phyloP scores from a whole-genome alignment of 30 jellyfish, hydroid and myxozoan species.

The Aurelia coerulea region DNA sequence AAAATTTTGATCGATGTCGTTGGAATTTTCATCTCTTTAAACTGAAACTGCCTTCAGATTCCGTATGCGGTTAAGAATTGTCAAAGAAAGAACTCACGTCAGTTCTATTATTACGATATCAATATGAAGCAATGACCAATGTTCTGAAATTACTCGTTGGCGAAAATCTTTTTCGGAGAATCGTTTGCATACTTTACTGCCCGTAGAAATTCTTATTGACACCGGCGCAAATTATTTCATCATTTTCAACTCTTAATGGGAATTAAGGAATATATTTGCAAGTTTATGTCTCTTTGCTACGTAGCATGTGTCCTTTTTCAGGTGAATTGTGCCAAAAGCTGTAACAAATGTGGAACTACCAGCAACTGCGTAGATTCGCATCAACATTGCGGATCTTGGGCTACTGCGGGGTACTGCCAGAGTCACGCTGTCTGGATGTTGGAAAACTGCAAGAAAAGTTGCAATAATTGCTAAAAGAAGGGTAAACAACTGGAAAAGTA shows the following conservation, averaged over 20 bases:
- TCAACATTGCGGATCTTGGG: constrained; percentile 59
- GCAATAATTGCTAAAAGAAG: constrained; percentile 49
- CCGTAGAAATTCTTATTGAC: no score
- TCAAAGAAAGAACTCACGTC: no score
- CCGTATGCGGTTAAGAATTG: no score
- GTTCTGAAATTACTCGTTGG: no score
- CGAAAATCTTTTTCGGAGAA: no score
- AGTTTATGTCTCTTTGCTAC: not conserved
- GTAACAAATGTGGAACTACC: constrained; percentile 36
- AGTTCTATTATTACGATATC: no score
- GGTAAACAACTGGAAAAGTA: not conserved
- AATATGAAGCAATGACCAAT: no score
- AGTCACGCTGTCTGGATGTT: constrained; percentile 65
- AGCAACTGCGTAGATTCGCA: constrained; percentile 38
- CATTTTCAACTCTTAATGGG: not conserved
- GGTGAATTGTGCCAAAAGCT: constrained; percentile 43
- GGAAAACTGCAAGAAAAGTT: constrained; percentile 71
- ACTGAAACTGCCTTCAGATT: no score
- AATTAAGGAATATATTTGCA: not conserved
- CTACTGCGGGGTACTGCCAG: constrained; percentile 60
- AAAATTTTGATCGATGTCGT: no score
- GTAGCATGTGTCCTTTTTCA: not conserved
- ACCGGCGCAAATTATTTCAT: no score
- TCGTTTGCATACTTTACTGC: no score
- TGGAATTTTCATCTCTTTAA: no score